Evolutionary conservation across 2,113 vertebrate genomes (phyloP), one percentile per base, ranked within the genome.

Genomic region (Hemiprocne comata): DNA sequence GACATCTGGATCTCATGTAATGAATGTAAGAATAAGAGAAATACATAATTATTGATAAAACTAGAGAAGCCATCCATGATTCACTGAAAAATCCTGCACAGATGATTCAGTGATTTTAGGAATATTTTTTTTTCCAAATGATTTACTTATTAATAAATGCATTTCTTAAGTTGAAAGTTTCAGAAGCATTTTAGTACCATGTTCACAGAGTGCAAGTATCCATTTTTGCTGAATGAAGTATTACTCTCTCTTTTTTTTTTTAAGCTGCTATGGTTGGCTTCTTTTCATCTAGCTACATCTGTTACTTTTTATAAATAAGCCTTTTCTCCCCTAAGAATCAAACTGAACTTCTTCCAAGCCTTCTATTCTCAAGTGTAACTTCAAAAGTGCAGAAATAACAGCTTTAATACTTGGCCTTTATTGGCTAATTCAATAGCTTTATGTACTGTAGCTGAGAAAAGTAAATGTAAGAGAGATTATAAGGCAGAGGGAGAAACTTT

Each of bases 331-430:
- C 60, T 70, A 83, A 91, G 85, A 94, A 83, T 95, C 79, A 71
- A 86, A 69, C 65, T 93, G 76, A 96, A 88, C 83, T 93, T 96
- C 82, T 94, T 95, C 91, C 89, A 94, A 86, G 57, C 53, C 48
- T 90, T 60, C 85, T 95, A 90, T 96, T 94, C 95, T 94, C 87
- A 71, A 90, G 92, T 42, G 95, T 90, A 92, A 80, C 91, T 96
- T 94, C 69, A 93, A 58, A 93, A 93, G 85, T 89, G 51, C 54
- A 91, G 89, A 92, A 95, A 93, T 85, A 95, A 90, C 90, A 90
- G 92, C 92, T 95, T 96, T 96, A 96, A 94, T 93, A 92, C 85
- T 84, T 90, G 86, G 65, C 89, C 91, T 94, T 95, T 96, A 95
- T 91, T 97, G 94, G 84, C 77, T 91, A 92, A 92, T 94, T 92